Conservation (phyloP, 2,888 invertebrate genomes). For the Himalopsyche japonica region DNA sequence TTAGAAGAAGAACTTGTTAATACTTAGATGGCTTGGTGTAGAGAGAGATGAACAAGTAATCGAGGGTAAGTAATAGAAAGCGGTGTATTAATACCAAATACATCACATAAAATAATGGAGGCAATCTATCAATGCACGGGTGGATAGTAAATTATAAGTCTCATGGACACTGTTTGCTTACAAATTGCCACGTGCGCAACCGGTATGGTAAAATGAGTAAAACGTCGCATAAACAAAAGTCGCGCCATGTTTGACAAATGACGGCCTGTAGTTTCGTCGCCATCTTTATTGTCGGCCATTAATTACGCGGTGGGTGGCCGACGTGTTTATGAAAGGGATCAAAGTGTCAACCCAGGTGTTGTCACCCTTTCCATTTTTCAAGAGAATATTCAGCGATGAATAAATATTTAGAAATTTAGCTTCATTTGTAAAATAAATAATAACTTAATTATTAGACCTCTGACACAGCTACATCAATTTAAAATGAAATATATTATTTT, state of each 20-base stretch:
- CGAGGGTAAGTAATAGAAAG: no score
- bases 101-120: no score
- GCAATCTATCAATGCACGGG: no score
- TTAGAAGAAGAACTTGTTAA: no score
- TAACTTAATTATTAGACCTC: not conserved
- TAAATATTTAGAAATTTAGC: not conserved
- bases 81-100: no score
- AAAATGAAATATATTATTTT: not conserved
- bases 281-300: constrained; percentile 14
- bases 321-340: constrained; percentile 9
- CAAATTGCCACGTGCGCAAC: constrained; percentile 1
- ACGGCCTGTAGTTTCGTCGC: constrained; percentile 19
- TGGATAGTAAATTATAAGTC: not conserved
- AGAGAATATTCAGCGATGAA: not conserved
- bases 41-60: no score
- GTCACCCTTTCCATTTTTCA: not conserved
- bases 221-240: constrained; percentile 22
- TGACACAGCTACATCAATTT: not conserved
- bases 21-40: no score
- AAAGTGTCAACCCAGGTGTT: constrained; percentile 7
- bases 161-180: not conserved
- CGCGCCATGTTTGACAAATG: constrained; percentile 20
- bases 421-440: not conserved
- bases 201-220: not conserved
- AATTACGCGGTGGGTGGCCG: constrained; percentile 25